Base-by-base conservation (phyloP, 2,888 invertebrate species). In the Sesia bembeciformis region DNA sequence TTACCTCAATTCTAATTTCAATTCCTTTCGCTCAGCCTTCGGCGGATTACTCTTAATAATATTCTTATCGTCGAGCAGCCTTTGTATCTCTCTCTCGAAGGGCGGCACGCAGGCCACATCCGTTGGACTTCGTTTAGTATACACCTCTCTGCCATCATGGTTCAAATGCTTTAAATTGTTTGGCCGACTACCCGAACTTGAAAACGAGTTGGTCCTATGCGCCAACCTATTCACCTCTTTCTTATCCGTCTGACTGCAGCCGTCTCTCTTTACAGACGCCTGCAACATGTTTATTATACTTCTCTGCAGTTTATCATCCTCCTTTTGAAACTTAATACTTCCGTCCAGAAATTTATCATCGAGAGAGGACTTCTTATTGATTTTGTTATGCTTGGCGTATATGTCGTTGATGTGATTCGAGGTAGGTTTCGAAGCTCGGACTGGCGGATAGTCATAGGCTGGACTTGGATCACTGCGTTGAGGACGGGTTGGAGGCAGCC, bases 51-150 rank as follows among this genome's bases (percentile, higher is more conserved):
- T 91, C 70, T 92, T 92, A 57, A 92, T 84, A 57, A 92, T 76
- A 78, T 92, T 92, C 74, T 93, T 93, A 70, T 94, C 94, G 67
- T 94, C 94, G 61, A 95, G 88, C 65, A 95, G 90, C 77, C 94
- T 93, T 78, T 95, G 94, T 64, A 95, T 93, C 78, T 95, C 95
- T 69, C 94, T 91, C 84, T 95, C 95, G 74, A 95, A 95, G 39
- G 95, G 94, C 54, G 92, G 92, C 57, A 90, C 87, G 64, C 89
- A 89, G 38, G 87, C 90, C 51, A 90, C 85, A 62, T 90, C 90
- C 3, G 84, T 78, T 0, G 90, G 90, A 67, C 89, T 90, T 40
- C 90, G 75, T 60, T 90, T 89, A 0, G 80, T 77, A 62, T 84
- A 88, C 46, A 78, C 78, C 60, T 91, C 91, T 54, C 84, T 76